Base-by-base conservation (phyloP, 92 coral and sea anemone genomes). In the Epizoanthus rinbou region DNA sequence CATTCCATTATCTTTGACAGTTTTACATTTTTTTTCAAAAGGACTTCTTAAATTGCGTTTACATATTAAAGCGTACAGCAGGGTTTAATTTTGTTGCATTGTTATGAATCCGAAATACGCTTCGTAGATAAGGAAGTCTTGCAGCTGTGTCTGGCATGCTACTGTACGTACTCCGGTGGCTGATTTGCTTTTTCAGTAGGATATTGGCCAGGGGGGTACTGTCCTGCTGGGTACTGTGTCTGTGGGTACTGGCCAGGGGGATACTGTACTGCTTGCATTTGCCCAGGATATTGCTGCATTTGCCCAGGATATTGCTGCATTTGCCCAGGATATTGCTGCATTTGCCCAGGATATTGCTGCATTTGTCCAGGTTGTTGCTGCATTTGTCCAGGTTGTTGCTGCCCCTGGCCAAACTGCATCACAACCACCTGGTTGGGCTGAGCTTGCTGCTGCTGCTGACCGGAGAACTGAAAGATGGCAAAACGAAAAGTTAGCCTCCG, bases 401-500 rank as follows among this genome's bases (percentile, higher is more conserved):
- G 73, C 3, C 73, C 73, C n/a, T 67, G 73, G 10, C 9, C 47
- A 67, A 67, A 67, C 73, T 67, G 73, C 73, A 67, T 67, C 11
- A 67, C 73, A 11, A 67, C 73, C 47, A 67, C 73, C 11, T 67
- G 73, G 18, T 5, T 4, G 18, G 35, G 73, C 17, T 18, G 45
- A 2, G 6, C 43, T 43, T 67, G 73, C 13, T 67, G 73, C 7
- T 47, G 53, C 54, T 50, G 54, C 54, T 50, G 54, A 14, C 15
- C 47, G 17, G 50, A 9, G 9, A 24, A 3, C 73, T 67, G 39
- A n/a, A 67, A 15, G 9, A 14, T 33, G 15, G 47, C 8, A 22
- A 67, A 67, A 50, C 54, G 14, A 50, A 50, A 50, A 0, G 16
- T 50, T 13, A 50, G 54, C 14, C 3, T 15, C 3, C 8, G 2